A percentile compares a stretch with the other conserved stretches of the same genome.
These are phyloP conservation scores for Emmelina monodactyla DNA, from an alignment of 2,888 invertebrate genomes.

Conservation along the genomic window DNA sequence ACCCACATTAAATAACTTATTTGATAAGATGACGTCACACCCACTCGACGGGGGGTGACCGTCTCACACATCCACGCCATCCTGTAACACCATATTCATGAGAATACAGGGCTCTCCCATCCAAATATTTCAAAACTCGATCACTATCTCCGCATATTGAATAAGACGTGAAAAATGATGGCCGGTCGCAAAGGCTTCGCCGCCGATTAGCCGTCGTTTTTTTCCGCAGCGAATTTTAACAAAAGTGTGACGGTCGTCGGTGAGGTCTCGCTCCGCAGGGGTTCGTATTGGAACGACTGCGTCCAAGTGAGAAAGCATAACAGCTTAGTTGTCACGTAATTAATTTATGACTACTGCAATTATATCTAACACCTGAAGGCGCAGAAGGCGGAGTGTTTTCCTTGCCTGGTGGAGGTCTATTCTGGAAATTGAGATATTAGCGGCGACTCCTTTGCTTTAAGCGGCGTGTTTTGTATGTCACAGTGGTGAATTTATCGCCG, in stretches of 20 bases:
- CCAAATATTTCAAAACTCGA: slow-evolving; percentile 62
- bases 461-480: slow-evolving; percentile 43
- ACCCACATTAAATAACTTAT: no score
- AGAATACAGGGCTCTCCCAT: slow-evolving; percentile 55
- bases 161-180: slow-evolving; percentile 67
- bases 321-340: slow-evolving; percentile 58
- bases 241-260: slow-evolving; percentile 37
- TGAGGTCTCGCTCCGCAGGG: slow-evolving; percentile 54
- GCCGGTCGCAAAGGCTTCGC: slow-evolving; percentile 51
- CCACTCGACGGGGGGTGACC: no score
- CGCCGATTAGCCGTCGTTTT: slow-evolving; percentile 26
- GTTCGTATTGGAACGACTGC: slow-evolving; percentile 12
- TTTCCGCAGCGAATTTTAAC: slow-evolving; percentile 15
- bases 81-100: slow-evolving; percentile 66
- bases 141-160: slow-evolving; percentile 64
- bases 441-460: slow-evolving; percentile 19
- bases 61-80: slow-evolving; percentile 33
- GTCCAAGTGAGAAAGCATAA: slow-evolving; percentile 19
- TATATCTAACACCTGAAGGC: slow-evolving; percentile 11
- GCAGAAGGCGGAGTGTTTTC: slow-evolving; percentile 43
- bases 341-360: slow-evolving; percentile 54
- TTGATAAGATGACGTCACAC: no score
- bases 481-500: slow-evolving; percentile 26
- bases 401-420: slow-evolving; percentile 45
- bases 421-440: slow-evolving; percentile 59